Evolutionary conservation across 2,888 invertebrate genomes (phyloP), one percentile per base, ranked within the genome.

Genomic region (Phrixothrix hirtus): DNA sequence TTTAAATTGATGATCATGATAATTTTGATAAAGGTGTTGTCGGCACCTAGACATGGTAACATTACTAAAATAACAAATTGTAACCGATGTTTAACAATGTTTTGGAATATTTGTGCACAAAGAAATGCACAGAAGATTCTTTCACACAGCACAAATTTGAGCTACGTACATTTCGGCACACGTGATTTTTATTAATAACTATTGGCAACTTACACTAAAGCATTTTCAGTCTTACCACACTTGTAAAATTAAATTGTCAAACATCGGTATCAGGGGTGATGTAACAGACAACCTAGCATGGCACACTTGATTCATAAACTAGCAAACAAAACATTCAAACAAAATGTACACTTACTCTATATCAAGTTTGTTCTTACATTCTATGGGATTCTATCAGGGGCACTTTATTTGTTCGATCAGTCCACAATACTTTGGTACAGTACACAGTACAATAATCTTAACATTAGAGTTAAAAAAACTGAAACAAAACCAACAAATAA

Each of bases 11-110:
- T 37, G 29, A 39, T 44, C 43, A 44, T 42, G 39, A 38, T 49
- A 51, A 51, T 45, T 53, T 53, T 51, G 45, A 50, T 51, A 50
- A 54, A 57, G 57, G 59, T 63, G 66, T 67, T 64, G 60, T 65
- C 65, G 66, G 68, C 68, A 68, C 71, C 72, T 67, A 68, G 71
- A 73, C 71, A 71, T 72, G 73, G 73, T 74, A 73, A 73, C 73
- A 72, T 66, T 65, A 58, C 48, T 44, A 34, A 53, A 57, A 59
- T 25, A 46, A 46, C 51, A 43, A 57, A 58, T 55, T 56, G 43
- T 30, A 16, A 65, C 67, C 67, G 67, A 67, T 65, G 69, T 69
- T 70, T 62, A 67, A 72, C 68, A 71, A 70, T 63, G 57, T 56
- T 59, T 57, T 59, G 57, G 63, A 61, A 63, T 61, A 61, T 56